phyloP scores from a whole-genome alignment of 2,888 invertebrate species.

The Ectropis crepuscularia region DNA sequence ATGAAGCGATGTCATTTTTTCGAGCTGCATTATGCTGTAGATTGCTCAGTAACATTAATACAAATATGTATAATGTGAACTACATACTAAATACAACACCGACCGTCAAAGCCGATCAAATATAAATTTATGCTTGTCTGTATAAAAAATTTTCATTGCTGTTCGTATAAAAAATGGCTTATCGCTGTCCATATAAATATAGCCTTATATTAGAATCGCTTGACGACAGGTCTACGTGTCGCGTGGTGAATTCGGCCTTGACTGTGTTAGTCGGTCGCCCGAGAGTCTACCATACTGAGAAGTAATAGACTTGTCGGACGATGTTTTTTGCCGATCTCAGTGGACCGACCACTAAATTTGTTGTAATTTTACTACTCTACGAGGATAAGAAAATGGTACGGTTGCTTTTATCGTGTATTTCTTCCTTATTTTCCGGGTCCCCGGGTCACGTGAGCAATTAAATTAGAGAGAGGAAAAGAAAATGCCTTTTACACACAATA shows the following conservation, averaged over 20 bases:
- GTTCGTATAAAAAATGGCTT: too few relatives aligned
- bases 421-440: background rate
- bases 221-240: constrained; percentile 18
- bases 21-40: too few relatives aligned
- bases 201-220: constrained; percentile 13
- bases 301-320: constrained; percentile 11
- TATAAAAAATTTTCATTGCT: too few relatives aligned
- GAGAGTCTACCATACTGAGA: constrained; percentile 19
- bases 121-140: too few relatives aligned
- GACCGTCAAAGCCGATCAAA: too few relatives aligned
- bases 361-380: constrained; percentile 4
- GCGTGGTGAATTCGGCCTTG: constrained; percentile 20
- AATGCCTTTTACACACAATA: background rate
- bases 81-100: too few relatives aligned
- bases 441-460: too few relatives aligned
- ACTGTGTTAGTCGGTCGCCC: constrained; percentile 15
- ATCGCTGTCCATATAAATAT: too few relatives aligned
- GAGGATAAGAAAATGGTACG: constrained; percentile 12
- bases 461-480: too few relatives aligned
- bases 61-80: too few relatives aligned
- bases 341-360: background rate
- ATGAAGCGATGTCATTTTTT: too few relatives aligned
- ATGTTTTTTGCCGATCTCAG: constrained; percentile 16
- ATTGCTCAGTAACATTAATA: too few relatives aligned
- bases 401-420: background rate